phyloP scores from a whole-genome alignment of 2,888 invertebrate genomes.

The Spilosoma lubricipeda region DNA sequence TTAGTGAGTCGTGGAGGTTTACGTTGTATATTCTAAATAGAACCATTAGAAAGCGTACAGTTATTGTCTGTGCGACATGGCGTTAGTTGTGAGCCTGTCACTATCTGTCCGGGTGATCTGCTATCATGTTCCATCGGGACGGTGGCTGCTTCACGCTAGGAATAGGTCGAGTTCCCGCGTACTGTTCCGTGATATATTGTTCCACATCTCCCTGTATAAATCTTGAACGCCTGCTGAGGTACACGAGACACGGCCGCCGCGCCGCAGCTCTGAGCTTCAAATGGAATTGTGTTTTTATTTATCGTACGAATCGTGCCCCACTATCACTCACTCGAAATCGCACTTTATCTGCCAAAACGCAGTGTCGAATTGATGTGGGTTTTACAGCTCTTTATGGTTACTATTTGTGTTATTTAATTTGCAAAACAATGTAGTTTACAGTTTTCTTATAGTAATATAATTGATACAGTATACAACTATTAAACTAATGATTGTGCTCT shows the following conservation, averaged over 20 bases:
- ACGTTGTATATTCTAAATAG: slow-evolving; percentile 48
- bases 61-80: slow-evolving; percentile 62
- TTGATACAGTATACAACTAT: slow-evolving; percentile 30
- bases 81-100: slow-evolving; percentile 66
- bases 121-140: slow-evolving; percentile 80
- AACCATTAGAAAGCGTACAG: slow-evolving; percentile 56
- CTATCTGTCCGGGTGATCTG: slow-evolving; percentile 78
- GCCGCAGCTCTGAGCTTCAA: slow-evolving; percentile 81
- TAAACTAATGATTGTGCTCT: slow-evolving; percentile 40
- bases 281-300: slow-evolving; percentile 87
- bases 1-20: slow-evolving; percentile 38
- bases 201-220: slow-evolving; percentile 85
- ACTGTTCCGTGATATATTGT: slow-evolving; percentile 84
- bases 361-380: slow-evolving; percentile 68
- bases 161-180: slow-evolving; percentile 85
- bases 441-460: slow-evolving; percentile 28
- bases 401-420: slow-evolving; percentile 56
- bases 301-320: slow-evolving; percentile 83
- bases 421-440: slow-evolving; percentile 38
- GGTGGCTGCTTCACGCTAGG: slow-evolving; percentile 82
- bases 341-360: slow-evolving; percentile 83
- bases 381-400: slow-evolving; percentile 66
- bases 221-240: slow-evolving; percentile 86
- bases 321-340: slow-evolving; percentile 84
- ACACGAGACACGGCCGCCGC: slow-evolving; percentile 83